Conservation (phyloP, 2,888 invertebrate genomes). For the Lycia hirtaria region DNA sequence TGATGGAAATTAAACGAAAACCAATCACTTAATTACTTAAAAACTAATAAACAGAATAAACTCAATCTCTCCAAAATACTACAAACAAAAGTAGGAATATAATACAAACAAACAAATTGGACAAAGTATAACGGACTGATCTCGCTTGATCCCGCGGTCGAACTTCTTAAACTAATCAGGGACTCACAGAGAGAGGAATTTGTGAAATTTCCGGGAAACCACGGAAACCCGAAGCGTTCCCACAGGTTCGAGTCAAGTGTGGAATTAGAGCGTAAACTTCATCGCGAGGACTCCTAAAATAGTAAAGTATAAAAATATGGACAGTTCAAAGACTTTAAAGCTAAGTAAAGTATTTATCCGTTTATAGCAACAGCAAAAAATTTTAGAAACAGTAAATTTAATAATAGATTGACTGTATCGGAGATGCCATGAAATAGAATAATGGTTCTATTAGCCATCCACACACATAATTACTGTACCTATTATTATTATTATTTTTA, state of each 20-base stretch:
- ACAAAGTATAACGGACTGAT: conserved; percentile 26
- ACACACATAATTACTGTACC: too few species aligned
- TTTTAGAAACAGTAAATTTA: too few species aligned
- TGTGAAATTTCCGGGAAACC: conserved; percentile 9
- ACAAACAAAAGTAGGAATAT: conserved; percentile 14
- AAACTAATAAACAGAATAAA: too few species aligned
- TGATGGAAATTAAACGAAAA: conserved; percentile 7
- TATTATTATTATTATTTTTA: too few species aligned
- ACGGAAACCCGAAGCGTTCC: conserved; percentile 9
- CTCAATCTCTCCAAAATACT: conserved; percentile 14
- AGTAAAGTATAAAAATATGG: too few species aligned
- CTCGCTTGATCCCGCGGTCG: conserved; percentile 22
- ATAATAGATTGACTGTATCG: too few species aligned
- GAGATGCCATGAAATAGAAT: too few species aligned
- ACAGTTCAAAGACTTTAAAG: too few species aligned
- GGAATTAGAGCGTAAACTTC: not conserved
- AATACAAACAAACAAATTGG: conserved; percentile 22
- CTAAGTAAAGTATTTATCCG: too few species aligned
- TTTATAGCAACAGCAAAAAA: too few species aligned
- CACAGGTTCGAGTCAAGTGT: not conserved
- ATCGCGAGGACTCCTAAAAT: not conserved
- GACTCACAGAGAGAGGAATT: conserved; percentile 10
- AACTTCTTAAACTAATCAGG: conserved; percentile 31
- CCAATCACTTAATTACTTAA: too few species aligned
- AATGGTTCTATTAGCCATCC: too few species aligned